A percentile compares a stretch with the other conserved stretches of the same genome.
Conservation (phyloP, 2,888 invertebrate species). For the Malthinus seriepunctatus region DNA sequence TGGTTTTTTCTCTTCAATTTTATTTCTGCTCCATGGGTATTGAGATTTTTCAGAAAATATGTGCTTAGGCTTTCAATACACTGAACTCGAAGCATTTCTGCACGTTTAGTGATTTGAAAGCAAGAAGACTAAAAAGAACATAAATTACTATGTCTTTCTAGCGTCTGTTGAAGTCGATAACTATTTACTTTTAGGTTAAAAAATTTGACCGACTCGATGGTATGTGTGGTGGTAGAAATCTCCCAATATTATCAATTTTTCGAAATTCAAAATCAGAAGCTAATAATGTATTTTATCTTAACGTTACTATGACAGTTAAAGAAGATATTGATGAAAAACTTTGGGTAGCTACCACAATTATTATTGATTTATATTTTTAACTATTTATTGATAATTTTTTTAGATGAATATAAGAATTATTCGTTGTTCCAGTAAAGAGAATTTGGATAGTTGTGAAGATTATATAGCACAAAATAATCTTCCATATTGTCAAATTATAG, state of each 20-base stretch:
- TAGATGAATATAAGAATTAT: neutral
- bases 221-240: neutral
- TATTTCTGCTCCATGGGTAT: too few species aligned
- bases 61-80: too few species aligned
- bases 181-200: too few species aligned
- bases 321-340: neutral
- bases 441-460: constrained; percentile 1
- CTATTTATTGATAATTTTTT: neutral
- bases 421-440: neutral
- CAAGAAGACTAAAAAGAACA: too few species aligned
- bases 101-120: too few species aligned
- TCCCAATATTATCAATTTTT: neutral
- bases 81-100: too few species aligned
- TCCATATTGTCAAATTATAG: neutral
- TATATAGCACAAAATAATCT: neutral
- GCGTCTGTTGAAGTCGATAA: too few species aligned
- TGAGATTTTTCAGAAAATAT: too few species aligned
- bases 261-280: neutral
- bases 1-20: too few species aligned
- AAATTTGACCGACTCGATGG: neutral
- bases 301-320: neutral
- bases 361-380: neutral
- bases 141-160: too few species aligned
- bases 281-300: neutral
- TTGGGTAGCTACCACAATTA: neutral